These are phyloP conservation scores for Drosophila suboccidentalis DNA, from an alignment of 2,888 invertebrate genomes.

Conservation along the genomic window DNA sequence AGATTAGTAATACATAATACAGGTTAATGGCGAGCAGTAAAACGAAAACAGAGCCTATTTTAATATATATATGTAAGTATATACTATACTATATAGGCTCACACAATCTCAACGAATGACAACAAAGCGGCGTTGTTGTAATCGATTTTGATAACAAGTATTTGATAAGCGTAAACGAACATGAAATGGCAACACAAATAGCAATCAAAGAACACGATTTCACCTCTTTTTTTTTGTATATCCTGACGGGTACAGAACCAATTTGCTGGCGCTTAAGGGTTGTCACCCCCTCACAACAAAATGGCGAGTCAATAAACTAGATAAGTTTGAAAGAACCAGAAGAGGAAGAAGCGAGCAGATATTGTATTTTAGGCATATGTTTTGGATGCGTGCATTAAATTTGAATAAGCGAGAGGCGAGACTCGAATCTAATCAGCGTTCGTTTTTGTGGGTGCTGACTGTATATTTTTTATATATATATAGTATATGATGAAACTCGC, in stretches of 20 bases:
- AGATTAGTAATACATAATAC: conserved; percentile 30
- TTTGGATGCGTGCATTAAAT: conserved; percentile 60
- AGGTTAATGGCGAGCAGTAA: conserved; percentile 27
- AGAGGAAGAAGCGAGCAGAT: background rate
- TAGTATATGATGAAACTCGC: conserved; percentile 20
- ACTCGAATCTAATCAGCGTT: conserved; percentile 41
- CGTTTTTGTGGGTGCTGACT: conserved; percentile 37
- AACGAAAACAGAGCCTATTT: conserved; percentile 1
- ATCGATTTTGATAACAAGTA: conserved; percentile 80
- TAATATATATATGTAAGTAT: conserved; percentile 3
- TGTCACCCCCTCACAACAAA: conserved; percentile 22
- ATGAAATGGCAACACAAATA: conserved; percentile 65
- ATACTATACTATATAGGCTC: conserved; percentile 14
- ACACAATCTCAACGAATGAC: conserved; percentile 63
- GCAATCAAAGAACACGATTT: conserved; percentile 50
- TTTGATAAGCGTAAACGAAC: conserved; percentile 79
- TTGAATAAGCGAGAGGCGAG: conserved; percentile 43
- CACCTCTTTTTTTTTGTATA: conserved; percentile 13
- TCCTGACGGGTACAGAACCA: conserved; percentile 41
- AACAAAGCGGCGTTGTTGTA: conserved; percentile 53
- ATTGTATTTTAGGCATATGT: conserved; percentile 41
- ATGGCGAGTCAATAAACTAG: conserved; percentile 30
- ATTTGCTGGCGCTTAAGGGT: conserved; percentile 57
- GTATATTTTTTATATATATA: conserved; percentile 57
- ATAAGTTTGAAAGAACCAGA: conserved; percentile 9